These are phyloP conservation scores for Dasyprocta punctata DNA, from an alignment of 2,113 vertebrate genomes.

Conservation along the genomic window DNA sequence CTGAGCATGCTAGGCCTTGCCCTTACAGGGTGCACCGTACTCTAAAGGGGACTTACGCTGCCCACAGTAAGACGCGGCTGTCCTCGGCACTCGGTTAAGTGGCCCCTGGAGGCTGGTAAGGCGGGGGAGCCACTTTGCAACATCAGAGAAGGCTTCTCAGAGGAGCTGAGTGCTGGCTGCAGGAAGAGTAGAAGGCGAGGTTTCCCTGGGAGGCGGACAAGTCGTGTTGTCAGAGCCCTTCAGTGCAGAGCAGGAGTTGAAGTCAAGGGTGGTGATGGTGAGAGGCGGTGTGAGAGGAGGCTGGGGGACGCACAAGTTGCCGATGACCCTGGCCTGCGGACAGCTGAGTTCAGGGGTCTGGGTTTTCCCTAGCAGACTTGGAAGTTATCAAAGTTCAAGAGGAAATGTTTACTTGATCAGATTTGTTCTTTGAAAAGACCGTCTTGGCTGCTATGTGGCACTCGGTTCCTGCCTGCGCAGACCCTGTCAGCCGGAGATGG, in stretches of 20 bases:
- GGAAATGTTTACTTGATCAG: background rate
- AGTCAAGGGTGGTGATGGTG: background rate
- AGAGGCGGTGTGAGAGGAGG: background rate
- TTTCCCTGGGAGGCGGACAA: background rate
- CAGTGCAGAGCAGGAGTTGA: background rate
- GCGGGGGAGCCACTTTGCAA: background rate
- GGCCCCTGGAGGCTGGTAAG: background rate
- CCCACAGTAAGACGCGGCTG: background rate
- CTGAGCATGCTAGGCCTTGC: background rate
- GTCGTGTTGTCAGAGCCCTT: background rate
- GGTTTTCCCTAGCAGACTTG: background rate
- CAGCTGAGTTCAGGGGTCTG: background rate
- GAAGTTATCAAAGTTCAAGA: constrained; percentile 41
- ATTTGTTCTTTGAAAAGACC: constrained; percentile 32
- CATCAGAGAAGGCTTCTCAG: background rate
- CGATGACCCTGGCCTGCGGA: background rate
- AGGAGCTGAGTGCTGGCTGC: background rate
- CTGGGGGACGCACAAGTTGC: background rate
- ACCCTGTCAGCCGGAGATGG: background rate
- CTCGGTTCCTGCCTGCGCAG: background rate
- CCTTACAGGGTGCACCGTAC: background rate
- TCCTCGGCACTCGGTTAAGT: background rate
- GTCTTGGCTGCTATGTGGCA: background rate
- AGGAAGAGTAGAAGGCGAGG: background rate
- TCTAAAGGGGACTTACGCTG: background rate